phyloP scores from a whole-genome alignment of 2,888 invertebrate genomes.

The Aspidiotus rigidus region DNA sequence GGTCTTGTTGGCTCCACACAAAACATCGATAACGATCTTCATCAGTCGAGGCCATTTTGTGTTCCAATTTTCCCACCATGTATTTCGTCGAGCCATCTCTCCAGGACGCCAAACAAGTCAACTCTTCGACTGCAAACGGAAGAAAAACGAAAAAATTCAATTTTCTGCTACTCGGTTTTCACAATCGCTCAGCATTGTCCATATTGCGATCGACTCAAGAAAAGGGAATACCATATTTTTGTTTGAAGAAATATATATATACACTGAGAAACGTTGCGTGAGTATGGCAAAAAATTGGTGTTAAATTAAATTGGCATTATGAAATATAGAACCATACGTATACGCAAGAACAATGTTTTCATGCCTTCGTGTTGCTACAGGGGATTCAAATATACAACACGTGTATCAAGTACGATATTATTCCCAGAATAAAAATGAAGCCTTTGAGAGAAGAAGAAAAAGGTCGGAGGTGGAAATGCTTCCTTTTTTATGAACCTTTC shows the following conservation, averaged over 20 bases:
- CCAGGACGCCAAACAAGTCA: slow-evolving; percentile 74
- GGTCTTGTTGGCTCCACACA: slow-evolving; percentile 53
- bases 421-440: slow-evolving; percentile 17
- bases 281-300: not conserved
- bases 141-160: slow-evolving; percentile 6
- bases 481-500: not conserved
- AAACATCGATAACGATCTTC: slow-evolving; percentile 78
- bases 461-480: slow-evolving; percentile 18
- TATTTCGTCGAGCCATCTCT: slow-evolving; percentile 72
- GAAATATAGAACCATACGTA: not conserved
- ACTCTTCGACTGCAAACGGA: slow-evolving; percentile 58
- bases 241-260: not conserved
- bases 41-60: slow-evolving; percentile 51
- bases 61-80: slow-evolving; percentile 65
- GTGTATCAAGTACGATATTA: slow-evolving; percentile 7
- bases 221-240: not conserved
- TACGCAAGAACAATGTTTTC: slow-evolving; percentile 12
- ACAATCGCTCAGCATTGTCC: too few species aligned
- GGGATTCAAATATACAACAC: slow-evolving; percentile 6
- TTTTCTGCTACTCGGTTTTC: too few species aligned
- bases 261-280: not conserved
- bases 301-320: slow-evolving; percentile 19
- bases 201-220: not conserved
- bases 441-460: slow-evolving; percentile 7
- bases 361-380: not conserved